Evolutionary conservation across 2,888 invertebrate genomes (phyloP).

Genomic region (Apodemia duryi): DNA sequence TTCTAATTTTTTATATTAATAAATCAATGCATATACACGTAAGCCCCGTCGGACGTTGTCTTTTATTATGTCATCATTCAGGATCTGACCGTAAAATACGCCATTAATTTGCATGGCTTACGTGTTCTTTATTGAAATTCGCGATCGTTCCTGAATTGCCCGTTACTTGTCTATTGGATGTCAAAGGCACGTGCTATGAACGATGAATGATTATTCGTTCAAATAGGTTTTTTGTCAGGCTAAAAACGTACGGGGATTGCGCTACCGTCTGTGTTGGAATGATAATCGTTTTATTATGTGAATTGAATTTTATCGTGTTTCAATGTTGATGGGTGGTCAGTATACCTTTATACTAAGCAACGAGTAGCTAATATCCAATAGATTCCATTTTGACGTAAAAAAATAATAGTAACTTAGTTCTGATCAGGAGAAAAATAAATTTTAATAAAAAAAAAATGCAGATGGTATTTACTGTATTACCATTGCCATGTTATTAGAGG

Average conservation of each 20-base stretch:
- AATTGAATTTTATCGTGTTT: constrained; percentile 43
- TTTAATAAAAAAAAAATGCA: neutral
- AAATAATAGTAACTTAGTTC: too few relatives aligned
- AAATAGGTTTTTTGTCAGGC: constrained; percentile 20
- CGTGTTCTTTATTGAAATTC: constrained; percentile 20
- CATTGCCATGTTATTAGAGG: neutral
- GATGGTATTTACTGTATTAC: too few relatives aligned
- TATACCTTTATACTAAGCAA: too few relatives aligned
- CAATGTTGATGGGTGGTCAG: constrained; percentile 30
- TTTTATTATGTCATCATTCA: constrained; percentile 12
- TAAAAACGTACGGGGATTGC: constrained; percentile 18
- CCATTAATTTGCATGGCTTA: constrained; percentile 9
- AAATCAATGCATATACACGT: neutral
- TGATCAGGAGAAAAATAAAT: too few relatives aligned
- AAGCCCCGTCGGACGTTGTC: neutral
- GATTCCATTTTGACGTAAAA: too few relatives aligned
- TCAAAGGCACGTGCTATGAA: constrained; percentile 23
- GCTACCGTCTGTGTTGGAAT: constrained; percentile 40
- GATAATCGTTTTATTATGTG: constrained; percentile 48
- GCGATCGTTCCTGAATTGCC: constrained; percentile 24
- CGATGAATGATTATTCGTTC: constrained; percentile 22
- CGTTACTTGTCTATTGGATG: constrained; percentile 27
- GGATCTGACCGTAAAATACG: constrained; percentile 1
- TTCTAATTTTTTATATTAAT: neutral
- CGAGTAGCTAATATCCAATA: too few relatives aligned